Evolutionary conservation across 2,113 vertebrate species (phyloP).

Genomic region (Oreochromis tanganicae): DNA sequence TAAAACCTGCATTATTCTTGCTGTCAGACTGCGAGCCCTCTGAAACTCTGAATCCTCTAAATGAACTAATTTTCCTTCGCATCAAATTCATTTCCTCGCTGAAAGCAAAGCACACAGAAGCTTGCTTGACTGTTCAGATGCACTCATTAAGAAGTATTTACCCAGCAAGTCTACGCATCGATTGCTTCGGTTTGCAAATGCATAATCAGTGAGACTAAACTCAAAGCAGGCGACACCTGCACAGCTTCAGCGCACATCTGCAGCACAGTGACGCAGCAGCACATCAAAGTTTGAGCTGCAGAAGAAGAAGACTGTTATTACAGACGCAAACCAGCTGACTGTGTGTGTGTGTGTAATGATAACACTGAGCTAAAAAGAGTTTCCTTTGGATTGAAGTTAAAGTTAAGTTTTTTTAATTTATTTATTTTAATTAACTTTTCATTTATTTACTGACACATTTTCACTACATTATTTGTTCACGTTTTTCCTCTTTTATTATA

Average conservation of each 20-base stretch:
- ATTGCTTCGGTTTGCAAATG: background rate
- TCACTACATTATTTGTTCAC: background rate
- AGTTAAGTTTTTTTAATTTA: background rate
- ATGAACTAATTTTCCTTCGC: background rate
- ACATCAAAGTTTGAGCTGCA: background rate
- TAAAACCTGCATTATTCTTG: background rate
- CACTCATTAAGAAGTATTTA: background rate
- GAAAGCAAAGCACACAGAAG: background rate
- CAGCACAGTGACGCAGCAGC: background rate
- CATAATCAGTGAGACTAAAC: background rate
- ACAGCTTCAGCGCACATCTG: background rate
- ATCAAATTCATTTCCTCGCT: background rate
- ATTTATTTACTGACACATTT: background rate
- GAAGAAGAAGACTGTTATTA: background rate
- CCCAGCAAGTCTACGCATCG: background rate
- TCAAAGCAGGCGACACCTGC: background rate
- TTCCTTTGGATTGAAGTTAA: background rate
- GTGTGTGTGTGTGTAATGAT: background rate
- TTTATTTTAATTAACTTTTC: background rate
- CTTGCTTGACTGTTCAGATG: background rate
- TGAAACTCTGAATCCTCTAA: background rate
- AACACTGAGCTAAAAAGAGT: background rate
- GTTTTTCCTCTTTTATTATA: background rate
- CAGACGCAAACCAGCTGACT: background rate
- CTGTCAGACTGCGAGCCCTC: background rate